Base-by-base conservation (phyloP, 2,888 invertebrate genomes). In the Ecliptopera silaceata region DNA sequence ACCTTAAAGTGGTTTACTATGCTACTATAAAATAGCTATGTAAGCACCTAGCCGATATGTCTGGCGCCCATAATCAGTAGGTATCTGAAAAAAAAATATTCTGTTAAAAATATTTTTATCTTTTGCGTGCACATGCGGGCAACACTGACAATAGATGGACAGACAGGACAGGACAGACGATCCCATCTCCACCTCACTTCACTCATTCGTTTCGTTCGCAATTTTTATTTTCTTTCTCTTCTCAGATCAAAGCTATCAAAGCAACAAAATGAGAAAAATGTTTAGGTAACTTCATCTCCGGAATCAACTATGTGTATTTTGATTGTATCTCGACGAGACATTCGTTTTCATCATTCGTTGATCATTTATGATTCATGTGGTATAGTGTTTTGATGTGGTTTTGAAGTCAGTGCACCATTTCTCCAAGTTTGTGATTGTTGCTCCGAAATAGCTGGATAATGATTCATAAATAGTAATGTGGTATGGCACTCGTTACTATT, bases 401-500 rank as follows among this genome's bases (percentile, higher is more conserved):
- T 26, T 26, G 6, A 83, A 75, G 80, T 84, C 81, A 76, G 76
- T 82, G 63, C 71, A 63, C 56, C 53, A 81, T 79, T 82, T 79
- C 73, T 79, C 72, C 83, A 73, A 82, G 85, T 87, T 86, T 88
- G 86, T 87, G 86, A 84, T 84, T 85, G 84, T 83, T 62, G 73
- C 79, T 78, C 62, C 22, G 5, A 29, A 60, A 67, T 72, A 80
- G 78, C 81, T 77, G 74, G 79, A 84, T 82, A 83, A 88, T 88
- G 86, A 80, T 82, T 84, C 74, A 79, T 75, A 84, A 82, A 79
- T 77, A 80, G 74, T 84, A 82, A 82, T 88, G 88, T 91, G 90
- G 84, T 82, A 91, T 91, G 91, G 91, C 91, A 85, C 89, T 91
- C 75, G 89, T 91, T 80, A 90, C 89, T 72, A 90, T 90, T 81